Evolutionary conservation across 2,888 invertebrate genomes (phyloP).

Genomic region (Augochlorella aurata): DNA sequence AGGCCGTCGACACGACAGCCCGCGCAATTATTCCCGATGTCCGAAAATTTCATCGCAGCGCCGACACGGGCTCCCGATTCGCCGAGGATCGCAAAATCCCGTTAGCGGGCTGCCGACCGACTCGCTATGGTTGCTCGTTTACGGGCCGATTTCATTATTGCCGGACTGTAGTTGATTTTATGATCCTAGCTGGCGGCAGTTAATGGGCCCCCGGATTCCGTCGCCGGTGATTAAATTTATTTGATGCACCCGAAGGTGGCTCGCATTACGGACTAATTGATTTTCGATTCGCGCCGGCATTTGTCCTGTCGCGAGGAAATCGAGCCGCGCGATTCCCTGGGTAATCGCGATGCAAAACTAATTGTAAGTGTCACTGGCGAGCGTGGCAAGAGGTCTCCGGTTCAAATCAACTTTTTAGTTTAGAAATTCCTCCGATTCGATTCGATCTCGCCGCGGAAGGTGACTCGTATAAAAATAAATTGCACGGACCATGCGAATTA

Average conservation of each 20-base stretch:
- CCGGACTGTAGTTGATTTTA: constrained; percentile 43
- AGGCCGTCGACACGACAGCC: too few relatives aligned
- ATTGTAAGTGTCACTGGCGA: neutral
- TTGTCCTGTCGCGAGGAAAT: constrained; percentile 27
- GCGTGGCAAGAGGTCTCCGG: accelerated
- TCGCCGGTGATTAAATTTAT: constrained; percentile 53
- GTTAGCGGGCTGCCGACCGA: neutral
- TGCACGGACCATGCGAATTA: too few relatives aligned
- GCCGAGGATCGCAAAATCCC: constrained; percentile 1
- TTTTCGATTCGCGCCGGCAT: constrained; percentile 38
- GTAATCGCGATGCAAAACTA: constrained; percentile 5
- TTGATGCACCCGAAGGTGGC: constrained; percentile 23
- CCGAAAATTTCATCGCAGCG: too few relatives aligned
- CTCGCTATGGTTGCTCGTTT: constrained; percentile 24
- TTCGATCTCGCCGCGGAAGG: too few relatives aligned
- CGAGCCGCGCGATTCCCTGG: constrained; percentile 2
- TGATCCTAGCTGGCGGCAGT: constrained; percentile 14
- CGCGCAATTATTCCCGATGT: too few relatives aligned
- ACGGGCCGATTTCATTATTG: constrained; percentile 40
- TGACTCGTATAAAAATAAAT: too few relatives aligned
- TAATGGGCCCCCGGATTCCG: constrained; percentile 19
- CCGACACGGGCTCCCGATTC: neutral
- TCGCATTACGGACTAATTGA: constrained; percentile 52
- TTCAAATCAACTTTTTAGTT: constrained; percentile 2
- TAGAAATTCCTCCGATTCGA: too few relatives aligned